Evolutionary conservation across 1,140 invertebrate species (phyloP), one percentile per base, ranked within the genome.

Genomic region (Caerostris extrusa): DNA sequence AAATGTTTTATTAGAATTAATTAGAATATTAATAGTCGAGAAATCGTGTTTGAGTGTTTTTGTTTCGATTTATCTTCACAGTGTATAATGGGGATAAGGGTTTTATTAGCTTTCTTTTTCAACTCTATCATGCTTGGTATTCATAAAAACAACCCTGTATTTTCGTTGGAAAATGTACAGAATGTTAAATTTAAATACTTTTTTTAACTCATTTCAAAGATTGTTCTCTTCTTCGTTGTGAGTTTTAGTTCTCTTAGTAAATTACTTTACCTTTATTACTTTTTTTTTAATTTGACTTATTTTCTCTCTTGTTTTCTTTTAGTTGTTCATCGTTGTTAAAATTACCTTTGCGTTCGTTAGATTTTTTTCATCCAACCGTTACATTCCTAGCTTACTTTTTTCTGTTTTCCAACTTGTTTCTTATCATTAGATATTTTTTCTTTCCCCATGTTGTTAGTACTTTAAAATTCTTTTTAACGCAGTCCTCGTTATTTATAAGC

Each of bases 351-450:
- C 85, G 64, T 58, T 87, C 58, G 57, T 58, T 77, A 85, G 82
- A 17, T 85, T 85, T 85, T 56, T 85, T 85, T 87, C 64, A 60
- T 61, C 58, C 58, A 50, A 87, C 34, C 85, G n/a, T 50, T 60
- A 61, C 85, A 60, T 87, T 87, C 57, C 85, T 87, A 87, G 50
- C 85, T 17, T 83, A 7, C 53, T 87, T 87, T 85, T 60, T 53
- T 53, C 34, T n/a, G 17, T 4, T 4, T 60, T 14, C 57, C 34
- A 34, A 60, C 85, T 60, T 87, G 85, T 87, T 87, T 87, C 85
- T 87, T 87, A 87, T 87, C 85, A 87, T 87, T 87, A 87, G n/a
- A 60, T 61, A 83, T 87, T 87, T 87, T 87, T 60, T 87, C 85
- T 50, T 34, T 86, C 56, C n/a, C 7, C 71, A 50, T 64, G 58